Evolutionary conservation across 2,113 vertebrate genomes (phyloP).

Genomic region (Mustela nigripes): DNA sequence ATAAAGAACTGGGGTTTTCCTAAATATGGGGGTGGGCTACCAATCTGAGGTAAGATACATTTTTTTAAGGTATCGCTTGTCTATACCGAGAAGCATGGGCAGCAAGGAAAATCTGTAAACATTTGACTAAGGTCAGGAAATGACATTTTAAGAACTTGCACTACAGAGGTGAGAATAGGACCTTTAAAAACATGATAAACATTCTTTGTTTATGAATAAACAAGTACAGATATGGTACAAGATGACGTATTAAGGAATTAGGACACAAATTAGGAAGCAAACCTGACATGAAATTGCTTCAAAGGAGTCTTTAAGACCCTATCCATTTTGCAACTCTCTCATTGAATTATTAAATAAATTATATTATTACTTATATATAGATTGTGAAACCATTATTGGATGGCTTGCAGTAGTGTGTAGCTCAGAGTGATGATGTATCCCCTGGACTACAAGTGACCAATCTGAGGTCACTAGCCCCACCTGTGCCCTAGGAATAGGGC

Average conservation of each 20-base stretch:
- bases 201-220: background rate
- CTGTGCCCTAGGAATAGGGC: background rate
- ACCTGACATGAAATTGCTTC: background rate
- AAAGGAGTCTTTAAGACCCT: background rate
- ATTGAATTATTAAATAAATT: slow-evolving; percentile 16
- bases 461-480: background rate
- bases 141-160: slow-evolving; percentile 26
- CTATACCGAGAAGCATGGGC: slow-evolving; percentile 23
- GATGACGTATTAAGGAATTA: background rate
- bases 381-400: background rate
- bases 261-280: background rate
- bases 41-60: background rate
- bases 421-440: background rate
- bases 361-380: background rate
- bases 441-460: background rate
- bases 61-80: background rate
- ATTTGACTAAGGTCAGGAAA: background rate
- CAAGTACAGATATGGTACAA: background rate
- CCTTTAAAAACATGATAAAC: background rate
- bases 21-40: background rate
- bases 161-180: background rate
- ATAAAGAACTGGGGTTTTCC: background rate
- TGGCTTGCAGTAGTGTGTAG: background rate
- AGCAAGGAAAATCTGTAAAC: background rate
- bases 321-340: background rate